These are phyloP conservation scores for Yponomeuta cagnagella DNA, from an alignment of 2,888 invertebrate species.

Conservation along the genomic window DNA sequence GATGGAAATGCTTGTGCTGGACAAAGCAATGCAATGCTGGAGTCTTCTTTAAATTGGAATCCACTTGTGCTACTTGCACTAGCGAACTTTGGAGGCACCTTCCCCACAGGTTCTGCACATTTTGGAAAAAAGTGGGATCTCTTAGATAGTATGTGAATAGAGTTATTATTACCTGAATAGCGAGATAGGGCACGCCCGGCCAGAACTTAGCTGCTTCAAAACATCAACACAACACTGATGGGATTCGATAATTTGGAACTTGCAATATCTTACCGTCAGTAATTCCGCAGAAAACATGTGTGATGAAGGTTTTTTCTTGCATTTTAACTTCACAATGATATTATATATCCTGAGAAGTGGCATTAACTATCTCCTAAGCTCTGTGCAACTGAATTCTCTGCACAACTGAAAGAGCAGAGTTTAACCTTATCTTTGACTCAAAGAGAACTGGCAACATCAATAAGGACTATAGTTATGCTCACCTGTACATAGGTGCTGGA, in stretches of 20 bases:
- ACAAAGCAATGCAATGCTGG: constrained; percentile 78
- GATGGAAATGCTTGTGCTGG: constrained; percentile 84
- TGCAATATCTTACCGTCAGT: constrained; percentile 39
- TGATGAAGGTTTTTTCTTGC: constrained; percentile 22
- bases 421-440: constrained; percentile 17
- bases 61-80: constrained; percentile 77
- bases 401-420: constrained; percentile 62
- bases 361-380: constrained; percentile 20
- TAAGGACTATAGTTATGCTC: constrained; percentile 38
- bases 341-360: constrained; percentile 22
- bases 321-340: constrained; percentile 65
- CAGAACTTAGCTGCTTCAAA: constrained; percentile 47
- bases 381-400: constrained; percentile 83
- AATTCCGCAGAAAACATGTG: constrained; percentile 44
- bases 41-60: constrained; percentile 72
- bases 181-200: constrained; percentile 68
- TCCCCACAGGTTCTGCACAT: constrained; percentile 78
- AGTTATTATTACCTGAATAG: constrained; percentile 47
- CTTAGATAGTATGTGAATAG: neutral
- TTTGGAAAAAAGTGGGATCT: constrained; percentile 11
- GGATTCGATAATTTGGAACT: constrained; percentile 29
- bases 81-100: constrained; percentile 79
- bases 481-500: constrained; percentile 70
- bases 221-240: constrained; percentile 36
- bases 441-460: no score